Evolutionary conservation across 2,113 vertebrate species (phyloP).

Genomic region (Aspiorhynchus laticeps): DNA sequence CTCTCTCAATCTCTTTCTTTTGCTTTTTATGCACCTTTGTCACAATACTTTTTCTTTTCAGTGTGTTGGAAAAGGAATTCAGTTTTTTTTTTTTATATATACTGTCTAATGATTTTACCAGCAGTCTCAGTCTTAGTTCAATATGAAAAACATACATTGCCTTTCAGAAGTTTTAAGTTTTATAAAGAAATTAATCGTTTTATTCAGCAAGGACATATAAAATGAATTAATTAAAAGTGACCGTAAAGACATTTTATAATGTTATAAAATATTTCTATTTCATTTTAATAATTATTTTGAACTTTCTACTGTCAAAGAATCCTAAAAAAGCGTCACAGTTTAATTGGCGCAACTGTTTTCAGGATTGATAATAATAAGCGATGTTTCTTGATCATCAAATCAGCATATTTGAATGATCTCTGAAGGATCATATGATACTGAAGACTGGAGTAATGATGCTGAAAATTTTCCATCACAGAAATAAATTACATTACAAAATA

Average conservation of each 20-base stretch:
- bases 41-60: background rate
- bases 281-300: too few relatives aligned
- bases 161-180: background rate
- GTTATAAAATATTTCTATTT: background rate
- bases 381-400: too few relatives aligned
- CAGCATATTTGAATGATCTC: too few relatives aligned
- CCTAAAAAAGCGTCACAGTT: too few relatives aligned
- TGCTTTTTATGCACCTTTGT: background rate
- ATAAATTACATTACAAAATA: too few relatives aligned
- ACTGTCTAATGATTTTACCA: background rate
- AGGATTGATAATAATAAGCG: too few relatives aligned
- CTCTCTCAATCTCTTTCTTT: conserved; percentile 19
- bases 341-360: too few relatives aligned
- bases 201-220: background rate
- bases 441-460: too few relatives aligned
- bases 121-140: background rate
- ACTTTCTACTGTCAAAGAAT: too few relatives aligned
- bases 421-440: too few relatives aligned
- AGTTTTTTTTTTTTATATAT: background rate
- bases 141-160: background rate
- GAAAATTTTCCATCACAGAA: too few relatives aligned
- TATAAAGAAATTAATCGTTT: background rate
- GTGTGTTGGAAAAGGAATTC: background rate
- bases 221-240: background rate
- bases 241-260: background rate